These are phyloP conservation scores for Cerastis leucographa DNA, from an alignment of 2,888 invertebrate genomes.

Conservation along the genomic window DNA sequence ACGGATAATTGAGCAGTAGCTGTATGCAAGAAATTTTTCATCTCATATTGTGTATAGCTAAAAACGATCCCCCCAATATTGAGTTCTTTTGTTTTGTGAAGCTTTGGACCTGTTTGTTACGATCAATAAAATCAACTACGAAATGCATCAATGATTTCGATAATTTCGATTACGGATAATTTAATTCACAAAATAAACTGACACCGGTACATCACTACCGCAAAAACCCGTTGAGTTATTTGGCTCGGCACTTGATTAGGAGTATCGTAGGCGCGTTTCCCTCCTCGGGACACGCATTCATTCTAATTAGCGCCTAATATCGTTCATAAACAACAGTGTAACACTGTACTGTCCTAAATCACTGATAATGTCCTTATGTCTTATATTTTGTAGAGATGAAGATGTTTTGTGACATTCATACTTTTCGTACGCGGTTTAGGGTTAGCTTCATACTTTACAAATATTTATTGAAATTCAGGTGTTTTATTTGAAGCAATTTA, in stretches of 20 bases:
- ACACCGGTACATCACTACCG: constrained; percentile 58
- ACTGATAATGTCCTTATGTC: constrained; percentile 36
- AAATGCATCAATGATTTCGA: neutral
- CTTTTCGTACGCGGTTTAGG: neutral
- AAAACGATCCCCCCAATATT: too few relatives aligned
- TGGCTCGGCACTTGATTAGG: constrained; percentile 79
- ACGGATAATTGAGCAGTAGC: too few relatives aligned
- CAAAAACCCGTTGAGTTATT: constrained; percentile 74
- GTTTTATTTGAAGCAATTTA: neutral
- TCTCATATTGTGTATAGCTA: too few relatives aligned
- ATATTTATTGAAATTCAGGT: neutral
- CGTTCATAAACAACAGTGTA: constrained; percentile 57
- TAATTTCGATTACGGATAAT: neutral
- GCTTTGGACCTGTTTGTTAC: too few relatives aligned
- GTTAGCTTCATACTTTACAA: neutral
- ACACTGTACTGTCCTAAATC: constrained; percentile 53
- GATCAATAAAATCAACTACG: too few relatives aligned
- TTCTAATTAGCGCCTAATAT: constrained; percentile 77
- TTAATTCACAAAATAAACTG: neutral
- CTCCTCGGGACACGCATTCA: constrained; percentile 74
- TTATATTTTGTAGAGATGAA: constrained; percentile 12
- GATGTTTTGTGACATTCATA: neutral
- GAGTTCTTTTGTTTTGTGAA: too few relatives aligned
- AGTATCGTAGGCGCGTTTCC: constrained; percentile 80
- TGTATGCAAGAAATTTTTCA: too few relatives aligned